Evolutionary conservation across 1,140 invertebrate genomes (phyloP), one percentile per base, ranked within the genome.

Genomic region (Acromyrmex echinatior): DNA sequence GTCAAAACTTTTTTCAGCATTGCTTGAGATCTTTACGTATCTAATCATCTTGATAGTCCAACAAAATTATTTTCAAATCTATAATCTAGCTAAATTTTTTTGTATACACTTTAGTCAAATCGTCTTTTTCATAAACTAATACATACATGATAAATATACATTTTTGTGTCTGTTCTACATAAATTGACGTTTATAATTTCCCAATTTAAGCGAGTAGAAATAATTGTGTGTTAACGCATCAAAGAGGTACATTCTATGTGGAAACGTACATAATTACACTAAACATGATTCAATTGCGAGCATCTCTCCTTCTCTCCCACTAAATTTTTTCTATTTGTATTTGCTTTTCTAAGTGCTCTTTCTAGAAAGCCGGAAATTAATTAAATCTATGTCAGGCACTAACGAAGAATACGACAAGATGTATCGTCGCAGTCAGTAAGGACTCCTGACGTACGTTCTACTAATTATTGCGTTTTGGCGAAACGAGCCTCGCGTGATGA

Each of bases 401-500:
- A 74, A 84, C 80, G 25, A 84, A 84, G 39, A 84, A 74, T 62
- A 56, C 56, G 80, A 18, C 39, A 56, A 74, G 45, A 82, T 49
- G 79, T 82, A 60, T 82, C 79, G 45, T 49, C 56, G 53, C 53
- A 18, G 18, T 25, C 53, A 39, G 68, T 62, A 82, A 82, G 80
- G 62, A 82, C 53, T 74, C 25, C 25, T 45, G 39, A 82, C 68
- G 56, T 74, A 81, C 53, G 70, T 84, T 62, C 56, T 9, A 28
- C 70, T 84, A 84, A 84, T 84, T 84, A 84, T 84, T 76, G 25
- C 80, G 56, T 76, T 74, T 62, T 51, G 53, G 78, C 45, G 65
- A 53, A 71, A 81, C 79, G 79, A 56, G 53, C 14, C 35, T 25
- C 39, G 56, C 58, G 80, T 84, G 80, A 84, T 84, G 80, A 84